phyloP scores from a whole-genome alignment of 2,113 vertebrate genomes.

The Falcunculus frontatus region DNA sequence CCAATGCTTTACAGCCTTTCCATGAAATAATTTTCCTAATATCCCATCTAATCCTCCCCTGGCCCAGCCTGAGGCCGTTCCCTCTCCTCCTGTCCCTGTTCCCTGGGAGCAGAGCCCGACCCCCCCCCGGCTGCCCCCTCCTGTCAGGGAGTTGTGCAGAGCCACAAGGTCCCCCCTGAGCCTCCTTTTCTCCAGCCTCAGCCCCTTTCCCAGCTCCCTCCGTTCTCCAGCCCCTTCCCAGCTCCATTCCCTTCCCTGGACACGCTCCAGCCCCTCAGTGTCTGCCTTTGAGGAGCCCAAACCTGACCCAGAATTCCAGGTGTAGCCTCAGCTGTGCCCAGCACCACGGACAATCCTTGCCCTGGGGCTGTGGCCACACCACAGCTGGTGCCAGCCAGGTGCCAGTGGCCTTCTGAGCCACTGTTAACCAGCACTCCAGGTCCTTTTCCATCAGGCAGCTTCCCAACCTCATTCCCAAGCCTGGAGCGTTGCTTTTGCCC shows the following conservation, averaged over 20 bases:
- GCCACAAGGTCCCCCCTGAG: background rate
- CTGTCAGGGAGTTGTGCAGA: background rate
- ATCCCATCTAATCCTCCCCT: background rate
- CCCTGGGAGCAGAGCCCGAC: background rate
- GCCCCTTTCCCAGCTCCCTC: background rate
- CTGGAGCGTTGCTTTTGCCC: background rate
- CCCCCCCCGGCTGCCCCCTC: background rate
- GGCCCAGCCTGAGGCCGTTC: fast-evolving
- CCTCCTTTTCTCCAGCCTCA: background rate
- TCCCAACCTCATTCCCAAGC: background rate
- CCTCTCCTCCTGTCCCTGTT: background rate
- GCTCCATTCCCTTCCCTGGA: background rate
- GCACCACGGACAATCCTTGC: background rate
- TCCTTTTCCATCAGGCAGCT: background rate
- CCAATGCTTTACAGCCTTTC: background rate
- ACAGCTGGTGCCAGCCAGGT: background rate
- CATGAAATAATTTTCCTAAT: background rate
- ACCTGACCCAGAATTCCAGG: background rate
- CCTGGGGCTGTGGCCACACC: background rate
- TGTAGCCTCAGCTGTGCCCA: background rate
- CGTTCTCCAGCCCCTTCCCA: background rate
- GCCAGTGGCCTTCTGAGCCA: background rate
- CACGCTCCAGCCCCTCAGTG: background rate
- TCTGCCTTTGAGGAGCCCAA: no score
- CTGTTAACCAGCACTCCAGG: background rate